These are phyloP conservation scores for Asarcornis scutulata DNA, from an alignment of 2,113 vertebrate species.

Conservation along the genomic window DNA sequence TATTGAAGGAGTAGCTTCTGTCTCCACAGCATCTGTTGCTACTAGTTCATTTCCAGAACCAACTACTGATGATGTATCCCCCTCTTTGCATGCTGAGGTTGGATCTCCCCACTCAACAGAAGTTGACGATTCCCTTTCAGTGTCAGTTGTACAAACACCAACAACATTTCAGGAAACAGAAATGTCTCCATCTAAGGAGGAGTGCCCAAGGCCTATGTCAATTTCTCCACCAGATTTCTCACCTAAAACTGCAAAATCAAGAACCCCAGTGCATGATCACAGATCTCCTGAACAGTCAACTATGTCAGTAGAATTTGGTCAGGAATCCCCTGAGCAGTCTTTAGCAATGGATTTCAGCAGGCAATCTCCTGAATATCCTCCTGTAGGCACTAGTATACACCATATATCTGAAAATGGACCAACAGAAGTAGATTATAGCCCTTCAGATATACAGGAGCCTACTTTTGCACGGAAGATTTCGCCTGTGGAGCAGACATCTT, in stretches of 20 bases:
- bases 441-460: constrained; percentile 81
- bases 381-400: constrained; percentile 70
- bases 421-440: constrained; percentile 93
- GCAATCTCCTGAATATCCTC: constrained; percentile 91
- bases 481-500: constrained; percentile 80
- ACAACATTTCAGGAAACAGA: constrained; percentile 91
- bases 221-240: constrained; percentile 95
- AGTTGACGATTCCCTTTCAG: constrained; percentile 92
- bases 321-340: constrained; percentile 93
- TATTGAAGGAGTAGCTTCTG: constrained; percentile 89
- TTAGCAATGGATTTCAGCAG: constrained; percentile 93
- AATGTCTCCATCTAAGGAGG: constrained; percentile 92
- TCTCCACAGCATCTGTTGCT: constrained; percentile 93
- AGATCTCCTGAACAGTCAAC: constrained; percentile 90
- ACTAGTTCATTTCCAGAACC: constrained; percentile 96
- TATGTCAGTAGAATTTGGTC: constrained; percentile 89
- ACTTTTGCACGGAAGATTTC: constrained; percentile 74
- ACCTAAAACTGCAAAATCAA: constrained; percentile 87
- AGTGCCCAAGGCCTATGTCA: constrained; percentile 95
- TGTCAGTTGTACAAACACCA: constrained; percentile 91
- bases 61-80: constrained; percentile 92
- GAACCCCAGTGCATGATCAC: constrained; percentile 80
- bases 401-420: constrained; percentile 93
- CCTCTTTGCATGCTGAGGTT: constrained; percentile 91
- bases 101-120: constrained; percentile 94